Conservation (phyloP, 2,888 invertebrate species). For the Tineola bisselliella region DNA sequence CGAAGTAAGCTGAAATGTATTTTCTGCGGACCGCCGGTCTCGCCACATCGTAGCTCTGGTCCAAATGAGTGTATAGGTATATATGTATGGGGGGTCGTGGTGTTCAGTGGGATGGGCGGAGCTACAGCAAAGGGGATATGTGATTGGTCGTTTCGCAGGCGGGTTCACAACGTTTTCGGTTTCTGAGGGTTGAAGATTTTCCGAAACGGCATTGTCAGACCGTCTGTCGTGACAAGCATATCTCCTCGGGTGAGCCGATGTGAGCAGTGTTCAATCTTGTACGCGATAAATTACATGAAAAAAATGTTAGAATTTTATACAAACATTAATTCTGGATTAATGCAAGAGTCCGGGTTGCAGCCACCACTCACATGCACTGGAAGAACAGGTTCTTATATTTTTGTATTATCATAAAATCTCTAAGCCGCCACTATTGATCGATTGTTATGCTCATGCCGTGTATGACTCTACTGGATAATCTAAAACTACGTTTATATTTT, state of each 20-base stretch:
- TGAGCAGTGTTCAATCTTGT: slow-evolving; percentile 15
- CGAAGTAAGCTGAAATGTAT: not conserved
- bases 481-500: too few relatives aligned
- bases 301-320: slow-evolving; percentile 78
- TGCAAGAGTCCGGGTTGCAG: slow-evolving; percentile 65
- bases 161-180: slow-evolving; percentile 28
- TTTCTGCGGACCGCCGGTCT: not conserved
- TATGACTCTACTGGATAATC: too few relatives aligned
- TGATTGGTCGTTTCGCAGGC: slow-evolving; percentile 36
- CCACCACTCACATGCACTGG: slow-evolving; percentile 71
- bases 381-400: slow-evolving; percentile 63
- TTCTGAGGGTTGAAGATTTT: slow-evolving; percentile 20
- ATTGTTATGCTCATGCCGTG: too few relatives aligned
- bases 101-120: slow-evolving; percentile 38
- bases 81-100: slow-evolving; percentile 41
- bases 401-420: too few relatives aligned
- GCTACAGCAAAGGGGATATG: slow-evolving; percentile 20
- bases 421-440: too few relatives aligned
- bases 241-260: slow-evolving; percentile 22
- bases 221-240: slow-evolving; percentile 27
- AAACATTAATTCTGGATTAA: slow-evolving; percentile 69
- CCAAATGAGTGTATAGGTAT: slow-evolving; percentile 43
- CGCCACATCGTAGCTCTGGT: not conserved
- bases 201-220: slow-evolving; percentile 33
- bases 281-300: slow-evolving; percentile 25